phyloP scores from a whole-genome alignment of 2,113 vertebrate species.

The Gracilinanus agilis region DNA sequence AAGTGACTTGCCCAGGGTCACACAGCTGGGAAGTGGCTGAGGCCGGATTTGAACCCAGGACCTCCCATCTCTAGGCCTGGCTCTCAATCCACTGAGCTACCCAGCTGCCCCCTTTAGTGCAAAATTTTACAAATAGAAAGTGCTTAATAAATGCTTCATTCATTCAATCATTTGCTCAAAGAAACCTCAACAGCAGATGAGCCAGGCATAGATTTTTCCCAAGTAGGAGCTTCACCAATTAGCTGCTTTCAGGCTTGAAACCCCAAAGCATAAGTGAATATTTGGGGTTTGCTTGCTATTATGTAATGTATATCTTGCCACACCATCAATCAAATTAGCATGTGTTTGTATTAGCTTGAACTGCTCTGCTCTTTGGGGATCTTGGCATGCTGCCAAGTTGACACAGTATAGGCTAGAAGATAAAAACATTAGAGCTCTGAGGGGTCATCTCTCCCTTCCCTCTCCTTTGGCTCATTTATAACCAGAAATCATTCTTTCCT shows the following conservation, averaged over 20 bases:
- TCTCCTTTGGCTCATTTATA: conserved; percentile 33
- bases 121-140: too few species aligned
- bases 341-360: conserved; percentile 69
- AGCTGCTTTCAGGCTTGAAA: conserved; percentile 82
- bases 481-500: conserved; percentile 36
- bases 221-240: conserved; percentile 77
- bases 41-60: too few species aligned
- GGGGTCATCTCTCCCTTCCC: conserved; percentile 2
- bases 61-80: too few species aligned
- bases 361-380: conserved; percentile 44
- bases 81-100: too few species aligned
- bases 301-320: conserved; percentile 82
- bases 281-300: conserved; percentile 84
- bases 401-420: conserved; percentile 1
- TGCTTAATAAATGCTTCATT: neutral
- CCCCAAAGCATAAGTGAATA: conserved; percentile 80
- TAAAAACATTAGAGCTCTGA: conserved; percentile 61
- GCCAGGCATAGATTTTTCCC: neutral
- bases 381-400: conserved; percentile 44
- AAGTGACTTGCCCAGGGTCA: too few species aligned
- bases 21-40: too few species aligned
- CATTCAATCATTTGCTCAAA: neutral
- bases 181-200: neutral
- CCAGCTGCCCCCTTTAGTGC: too few species aligned
- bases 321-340: conserved; percentile 80